Conservation (phyloP, 2,888 invertebrate genomes). For the Idaea aversata region DNA sequence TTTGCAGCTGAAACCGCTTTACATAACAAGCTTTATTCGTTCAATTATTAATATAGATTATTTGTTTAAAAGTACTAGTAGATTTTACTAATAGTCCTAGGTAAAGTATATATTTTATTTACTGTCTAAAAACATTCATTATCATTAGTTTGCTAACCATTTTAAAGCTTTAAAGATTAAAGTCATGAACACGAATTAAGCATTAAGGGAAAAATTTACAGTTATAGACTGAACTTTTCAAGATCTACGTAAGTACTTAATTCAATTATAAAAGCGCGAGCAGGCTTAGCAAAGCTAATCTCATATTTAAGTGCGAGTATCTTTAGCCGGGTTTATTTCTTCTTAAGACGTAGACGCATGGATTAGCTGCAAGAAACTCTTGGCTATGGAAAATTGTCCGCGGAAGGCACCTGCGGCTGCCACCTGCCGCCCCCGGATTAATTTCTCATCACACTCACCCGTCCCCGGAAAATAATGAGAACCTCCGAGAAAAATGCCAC, state of each 20-base stretch:
- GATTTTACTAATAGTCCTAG: too few relatives aligned
- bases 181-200: neutral
- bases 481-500: slow-evolving; percentile 70
- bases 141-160: neutral
- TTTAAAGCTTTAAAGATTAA: neutral
- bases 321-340: slow-evolving; percentile 11
- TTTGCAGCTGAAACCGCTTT: slow-evolving; percentile 68
- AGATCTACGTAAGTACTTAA: slow-evolving; percentile 1
- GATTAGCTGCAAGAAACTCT: slow-evolving; percentile 36
- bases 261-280: slow-evolving; percentile 1
- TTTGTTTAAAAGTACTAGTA: neutral
- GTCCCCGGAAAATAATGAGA: slow-evolving; percentile 66
- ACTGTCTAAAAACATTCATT: too few relatives aligned
- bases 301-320: slow-evolving; percentile 2
- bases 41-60: neutral
- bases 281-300: neutral
- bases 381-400: slow-evolving; percentile 57
- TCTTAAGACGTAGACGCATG: slow-evolving; percentile 41
- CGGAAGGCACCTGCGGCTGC: slow-evolving; percentile 57
- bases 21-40: slow-evolving; percentile 35
- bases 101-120: too few relatives aligned
- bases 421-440: slow-evolving; percentile 71
- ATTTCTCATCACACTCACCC: slow-evolving; percentile 74
- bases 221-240: neutral
- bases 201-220: neutral